Percentiles rank a stretch among this genome's conserved stretches.
phyloP scores from a whole-genome alignment of 2,113 vertebrate species.

The Galemys pyrenaicus region DNA sequence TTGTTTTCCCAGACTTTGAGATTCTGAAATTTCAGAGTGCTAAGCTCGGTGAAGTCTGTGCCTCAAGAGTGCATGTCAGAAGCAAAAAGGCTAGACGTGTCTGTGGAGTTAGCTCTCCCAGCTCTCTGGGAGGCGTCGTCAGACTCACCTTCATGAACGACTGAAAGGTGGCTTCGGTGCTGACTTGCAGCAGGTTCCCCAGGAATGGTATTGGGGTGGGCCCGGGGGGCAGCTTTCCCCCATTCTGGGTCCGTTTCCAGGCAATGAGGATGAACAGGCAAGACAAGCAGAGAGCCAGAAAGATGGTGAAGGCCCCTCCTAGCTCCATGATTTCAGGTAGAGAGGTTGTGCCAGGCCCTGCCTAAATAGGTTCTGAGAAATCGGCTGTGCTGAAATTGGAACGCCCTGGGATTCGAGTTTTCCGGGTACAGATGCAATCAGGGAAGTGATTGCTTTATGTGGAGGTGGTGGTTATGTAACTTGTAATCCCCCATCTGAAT shows the following conservation, averaged over 20 bases:
- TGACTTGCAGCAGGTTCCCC: constrained; percentile 80
- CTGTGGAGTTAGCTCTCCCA: not conserved
- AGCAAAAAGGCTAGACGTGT: not conserved
- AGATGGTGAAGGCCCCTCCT: constrained; percentile 53
- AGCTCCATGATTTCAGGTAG: constrained; percentile 56
- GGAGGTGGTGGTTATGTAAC: constrained; percentile 51
- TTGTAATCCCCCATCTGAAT: constrained; percentile 40
- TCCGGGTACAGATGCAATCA: not conserved
- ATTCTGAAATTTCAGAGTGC: not conserved
- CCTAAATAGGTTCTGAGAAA: constrained; percentile 61
- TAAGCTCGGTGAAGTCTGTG: not conserved
- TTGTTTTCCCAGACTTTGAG: not conserved
- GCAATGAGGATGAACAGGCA: constrained; percentile 66
- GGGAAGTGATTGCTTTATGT: not conserved
- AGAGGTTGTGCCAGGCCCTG: not conserved
- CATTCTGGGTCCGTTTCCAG: constrained; percentile 69
- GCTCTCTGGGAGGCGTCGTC: not conserved
- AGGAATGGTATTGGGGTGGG: constrained; percentile 81
- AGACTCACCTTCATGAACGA: constrained; percentile 82
- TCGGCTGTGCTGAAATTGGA: constrained; percentile 36
- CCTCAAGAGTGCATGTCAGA: not conserved
- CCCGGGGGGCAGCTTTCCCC: constrained; percentile 77
- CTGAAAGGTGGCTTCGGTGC: constrained; percentile 53
- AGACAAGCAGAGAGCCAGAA: constrained; percentile 68
- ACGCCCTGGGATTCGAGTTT: not conserved